Base-by-base conservation (phyloP, 2,797 vertebrate species). In the Myiotriccus ornatus region DNA sequence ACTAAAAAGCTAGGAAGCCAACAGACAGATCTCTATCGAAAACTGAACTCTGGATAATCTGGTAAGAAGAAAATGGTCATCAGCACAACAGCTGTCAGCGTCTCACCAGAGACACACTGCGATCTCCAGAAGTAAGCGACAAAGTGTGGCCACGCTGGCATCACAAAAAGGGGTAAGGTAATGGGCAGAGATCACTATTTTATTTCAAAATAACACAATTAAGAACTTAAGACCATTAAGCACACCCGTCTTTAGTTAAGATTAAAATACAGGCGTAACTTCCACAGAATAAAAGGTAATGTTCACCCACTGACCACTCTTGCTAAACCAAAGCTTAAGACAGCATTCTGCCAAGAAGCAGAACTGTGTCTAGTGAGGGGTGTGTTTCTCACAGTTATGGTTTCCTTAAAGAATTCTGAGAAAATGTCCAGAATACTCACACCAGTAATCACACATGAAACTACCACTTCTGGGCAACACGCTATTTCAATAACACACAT, bases 291-390 rank as follows among this genome's bases (percentile, higher is more conserved):
- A 37, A 16, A 59, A 87, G 10, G 27, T 25, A 41, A 75, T 20
- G 21, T 25, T 63, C 34, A 24, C 12, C 43, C 46, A 30, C 2
- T 65, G 34, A 60, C 30, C 2, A 9, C 25, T 73, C 23, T 64
- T 41, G 10, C 13, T 57, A 60, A 84, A 47, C 20, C 14, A 41
- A 37, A 77, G 21, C 59, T 64, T 73, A 60, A 60, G 71, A 62
- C 49, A 76, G 46, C 2, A 0, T 4, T 3, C 34, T 32, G 6
- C 47, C 74, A 81, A 75, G 56, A 77, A 67, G 52, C 35, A 74
- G 28, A 86, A 52, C 1, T 0, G 13, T 14, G 35, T 68, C 49
- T 81, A 14, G 32, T 0, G 1, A 50, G 20, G 4, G 6, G 4
- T 32, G 21, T 46, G 82, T 20, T 34, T 59, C 39, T 37, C 62